Evolutionary conservation across 2,888 invertebrate genomes (phyloP).

Genomic region (Catocala sponsa): DNA sequence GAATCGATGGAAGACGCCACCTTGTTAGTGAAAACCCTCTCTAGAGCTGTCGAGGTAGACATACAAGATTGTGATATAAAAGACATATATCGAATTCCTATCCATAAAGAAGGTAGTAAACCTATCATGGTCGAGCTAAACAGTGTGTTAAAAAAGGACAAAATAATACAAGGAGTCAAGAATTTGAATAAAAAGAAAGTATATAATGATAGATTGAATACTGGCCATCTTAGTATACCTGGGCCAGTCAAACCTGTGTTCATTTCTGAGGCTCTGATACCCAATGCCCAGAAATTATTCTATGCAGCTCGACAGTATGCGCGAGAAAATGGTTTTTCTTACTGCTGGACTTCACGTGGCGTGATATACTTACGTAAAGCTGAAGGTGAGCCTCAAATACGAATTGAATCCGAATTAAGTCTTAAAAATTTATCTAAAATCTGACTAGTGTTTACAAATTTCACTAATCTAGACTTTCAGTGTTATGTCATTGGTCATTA

Average conservation of each 20-base stretch:
- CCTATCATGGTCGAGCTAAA: constrained; percentile 15
- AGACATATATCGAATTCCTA: constrained; percentile 3
- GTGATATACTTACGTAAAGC: too few relatives aligned
- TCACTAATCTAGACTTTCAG: too few relatives aligned
- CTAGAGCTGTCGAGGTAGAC: not conserved
- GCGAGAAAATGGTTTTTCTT: not conserved
- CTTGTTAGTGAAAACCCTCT: not conserved
- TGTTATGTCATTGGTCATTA: too few relatives aligned
- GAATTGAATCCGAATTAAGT: not conserved
- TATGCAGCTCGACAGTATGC: constrained; percentile 2
- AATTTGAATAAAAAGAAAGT: constrained; percentile 2
- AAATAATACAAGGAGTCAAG: constrained; percentile 11
- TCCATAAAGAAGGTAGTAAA: constrained; percentile 9
- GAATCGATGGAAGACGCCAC: constrained; percentile 6
- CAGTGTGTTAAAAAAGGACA: constrained; percentile 16
- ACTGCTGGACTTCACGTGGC: too few relatives aligned
- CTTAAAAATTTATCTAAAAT: not conserved
- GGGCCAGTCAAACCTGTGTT: constrained; percentile 7
- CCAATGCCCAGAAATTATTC: not conserved
- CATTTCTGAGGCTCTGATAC: not conserved
- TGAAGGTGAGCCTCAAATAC: not conserved
- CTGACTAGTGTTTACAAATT: not conserved
- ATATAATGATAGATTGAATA: constrained; percentile 7
- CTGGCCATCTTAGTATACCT: constrained; percentile 4
- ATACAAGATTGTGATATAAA: constrained; percentile 1